Conservation (phyloP, 1,140 invertebrate species). For the Drosophila miranda region DNA sequence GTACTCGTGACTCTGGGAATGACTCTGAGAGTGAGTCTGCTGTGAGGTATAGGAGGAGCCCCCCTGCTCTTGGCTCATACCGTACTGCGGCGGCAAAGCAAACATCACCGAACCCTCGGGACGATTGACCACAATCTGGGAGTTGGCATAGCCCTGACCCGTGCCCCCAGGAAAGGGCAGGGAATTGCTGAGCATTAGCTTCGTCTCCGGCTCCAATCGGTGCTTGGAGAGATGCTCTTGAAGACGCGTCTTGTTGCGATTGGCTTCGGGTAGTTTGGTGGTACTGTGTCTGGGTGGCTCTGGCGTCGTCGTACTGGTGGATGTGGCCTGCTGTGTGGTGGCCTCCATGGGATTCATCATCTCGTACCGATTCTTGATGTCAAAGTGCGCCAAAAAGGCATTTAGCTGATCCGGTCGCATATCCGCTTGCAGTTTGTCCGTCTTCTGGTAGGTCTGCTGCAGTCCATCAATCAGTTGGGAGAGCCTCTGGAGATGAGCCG, state of each 20-base stretch:
- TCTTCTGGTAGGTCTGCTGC: slow-evolving; percentile 72
- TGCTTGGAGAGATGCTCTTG: slow-evolving; percentile 60
- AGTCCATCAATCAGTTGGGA: slow-evolving; percentile 81
- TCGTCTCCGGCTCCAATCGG: slow-evolving; percentile 70
- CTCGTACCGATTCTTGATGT: slow-evolving; percentile 74
- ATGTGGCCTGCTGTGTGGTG: background rate
- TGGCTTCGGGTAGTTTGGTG: slow-evolving; percentile 20
- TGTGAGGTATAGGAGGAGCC: background rate
- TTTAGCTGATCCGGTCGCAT: slow-evolving; percentile 79
- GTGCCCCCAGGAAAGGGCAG: slow-evolving; percentile 42
- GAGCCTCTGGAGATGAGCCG: slow-evolving; percentile 74
- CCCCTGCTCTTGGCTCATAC: slow-evolving; percentile 35
- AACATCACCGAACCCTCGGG: slow-evolving; percentile 80
- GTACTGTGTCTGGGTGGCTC: slow-evolving; percentile 13
- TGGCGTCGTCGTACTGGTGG: slow-evolving; percentile 20
- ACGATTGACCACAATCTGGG: slow-evolving; percentile 81
- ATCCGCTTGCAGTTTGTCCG: slow-evolving; percentile 63
- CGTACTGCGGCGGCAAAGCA: slow-evolving; percentile 53
- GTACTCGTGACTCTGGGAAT: slow-evolving; percentile 52
- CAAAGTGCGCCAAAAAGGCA: slow-evolving; percentile 78
- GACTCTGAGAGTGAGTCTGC: background rate
- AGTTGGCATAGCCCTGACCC: slow-evolving; percentile 66
- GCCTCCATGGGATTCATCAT: slow-evolving; percentile 50
- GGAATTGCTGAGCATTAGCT: slow-evolving; percentile 59
- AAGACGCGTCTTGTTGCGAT: slow-evolving; percentile 55